Conservation (phyloP, 2,797 vertebrate species). For the Monodelphis domestica region DNA sequence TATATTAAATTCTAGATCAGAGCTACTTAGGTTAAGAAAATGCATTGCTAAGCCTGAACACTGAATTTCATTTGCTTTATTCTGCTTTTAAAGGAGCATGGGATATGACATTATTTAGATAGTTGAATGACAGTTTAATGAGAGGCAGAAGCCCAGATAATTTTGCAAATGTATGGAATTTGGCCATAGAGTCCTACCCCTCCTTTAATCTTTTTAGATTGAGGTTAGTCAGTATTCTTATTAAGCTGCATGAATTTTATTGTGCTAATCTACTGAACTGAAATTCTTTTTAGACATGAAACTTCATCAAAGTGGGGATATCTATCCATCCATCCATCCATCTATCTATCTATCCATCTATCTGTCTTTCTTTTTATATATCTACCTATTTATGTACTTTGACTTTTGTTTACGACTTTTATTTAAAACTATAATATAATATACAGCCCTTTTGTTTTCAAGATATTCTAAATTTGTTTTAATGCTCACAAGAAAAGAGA, state of each 20-base stretch:
- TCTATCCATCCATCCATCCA: too few species aligned
- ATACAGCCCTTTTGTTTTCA: constrained; percentile 67
- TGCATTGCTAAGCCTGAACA: background rate
- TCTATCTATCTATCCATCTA: too few species aligned
- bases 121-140: background rate
- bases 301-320: constrained; percentile 42
- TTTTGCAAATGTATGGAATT: constrained; percentile 20
- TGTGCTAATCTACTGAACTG: constrained; percentile 52
- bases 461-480: constrained; percentile 47
- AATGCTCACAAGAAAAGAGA: too few species aligned
- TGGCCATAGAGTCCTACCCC: background rate
- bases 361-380: too few species aligned
- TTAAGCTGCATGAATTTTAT: constrained; percentile 54
- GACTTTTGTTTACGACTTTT: constrained; percentile 64
- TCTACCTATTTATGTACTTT: too few species aligned
- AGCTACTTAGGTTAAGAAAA: constrained; percentile 10
- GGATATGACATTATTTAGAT: background rate
- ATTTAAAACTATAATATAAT: constrained; percentile 72
- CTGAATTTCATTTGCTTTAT: constrained; percentile 1
- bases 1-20: background rate
- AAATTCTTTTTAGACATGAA: constrained; percentile 50
- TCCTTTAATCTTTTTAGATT: constrained; percentile 19
- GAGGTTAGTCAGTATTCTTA: constrained; percentile 21
- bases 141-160: background rate
- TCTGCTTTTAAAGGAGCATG: background rate